These are phyloP conservation scores for Calephelis virginiensis DNA, from an alignment of 1,140 invertebrate genomes.

Conservation along the genomic window DNA sequence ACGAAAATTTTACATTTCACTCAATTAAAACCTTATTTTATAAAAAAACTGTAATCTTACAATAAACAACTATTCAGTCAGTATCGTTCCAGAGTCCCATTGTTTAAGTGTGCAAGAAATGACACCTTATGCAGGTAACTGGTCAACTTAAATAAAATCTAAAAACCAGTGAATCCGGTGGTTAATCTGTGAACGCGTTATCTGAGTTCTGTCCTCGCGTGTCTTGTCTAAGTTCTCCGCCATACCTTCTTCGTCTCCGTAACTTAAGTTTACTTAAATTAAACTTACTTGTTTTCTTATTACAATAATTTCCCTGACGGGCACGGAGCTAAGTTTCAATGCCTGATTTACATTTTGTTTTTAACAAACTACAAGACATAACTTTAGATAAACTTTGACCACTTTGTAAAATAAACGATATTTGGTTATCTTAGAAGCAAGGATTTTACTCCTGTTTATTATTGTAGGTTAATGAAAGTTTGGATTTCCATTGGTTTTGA, in stretches of 20 bases:
- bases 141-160: too few relatives aligned
- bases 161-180: background rate
- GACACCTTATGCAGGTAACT: too few relatives aligned
- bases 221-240: conserved; percentile 37
- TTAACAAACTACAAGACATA: conserved; percentile 20
- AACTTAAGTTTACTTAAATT: conserved; percentile 48
- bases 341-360: conserved; percentile 29
- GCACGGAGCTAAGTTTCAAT: conserved; percentile 26
- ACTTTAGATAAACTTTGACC: conserved; percentile 5
- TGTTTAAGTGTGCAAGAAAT: too few relatives aligned
- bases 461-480: conserved; percentile 2
- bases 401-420: background rate
- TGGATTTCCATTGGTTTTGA: conserved; percentile 1
- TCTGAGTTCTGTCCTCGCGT: conserved; percentile 34
- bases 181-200: conserved; percentile 35
- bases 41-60: too few relatives aligned
- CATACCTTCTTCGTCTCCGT: conserved; percentile 47
- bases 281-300: conserved; percentile 54
- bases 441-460: conserved; percentile 3
- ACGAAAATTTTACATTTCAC: too few relatives aligned
- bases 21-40: too few relatives aligned
- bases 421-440: background rate
- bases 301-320: conserved; percentile 33
- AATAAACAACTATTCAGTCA: too few relatives aligned
- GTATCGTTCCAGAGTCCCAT: too few relatives aligned